A percentile compares a stretch with the other conserved stretches of the same genome.
Conservation (phyloP, 2,888 invertebrate species). For the Callosobruchus maculatus region DNA sequence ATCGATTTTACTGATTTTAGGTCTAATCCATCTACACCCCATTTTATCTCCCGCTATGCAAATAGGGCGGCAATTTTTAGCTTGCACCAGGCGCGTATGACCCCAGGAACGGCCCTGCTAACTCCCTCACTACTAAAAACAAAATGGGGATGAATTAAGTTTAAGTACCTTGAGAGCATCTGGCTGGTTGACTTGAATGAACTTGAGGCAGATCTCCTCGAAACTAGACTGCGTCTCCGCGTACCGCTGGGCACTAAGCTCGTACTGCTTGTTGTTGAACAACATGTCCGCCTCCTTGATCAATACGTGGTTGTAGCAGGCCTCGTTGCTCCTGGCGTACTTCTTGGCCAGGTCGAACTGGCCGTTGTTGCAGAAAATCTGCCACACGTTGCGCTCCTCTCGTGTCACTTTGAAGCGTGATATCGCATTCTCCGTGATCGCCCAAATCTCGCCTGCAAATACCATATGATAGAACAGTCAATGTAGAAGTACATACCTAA, state of each 20-base stretch:
- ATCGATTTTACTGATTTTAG: no score
- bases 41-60: no score
- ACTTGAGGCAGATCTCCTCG: conserved; percentile 91
- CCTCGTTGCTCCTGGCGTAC: conserved; percentile 77
- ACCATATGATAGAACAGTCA: no score
- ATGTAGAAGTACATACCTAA: no score
- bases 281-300: conserved; percentile 84
- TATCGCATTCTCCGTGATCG: conserved; percentile 77
- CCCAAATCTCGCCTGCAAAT: conserved; percentile 68
- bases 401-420: conserved; percentile 81
- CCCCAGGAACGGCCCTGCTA: no score
- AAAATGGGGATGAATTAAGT: no score
- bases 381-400: conserved; percentile 86
- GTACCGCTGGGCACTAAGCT: conserved; percentile 81
- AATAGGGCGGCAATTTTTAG: no score
- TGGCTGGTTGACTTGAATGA: conserved; percentile 72
- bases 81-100: no score
- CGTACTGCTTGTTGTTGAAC: conserved; percentile 74
- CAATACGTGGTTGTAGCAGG: conserved; percentile 77
- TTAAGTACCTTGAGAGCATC: conserved; percentile 74
- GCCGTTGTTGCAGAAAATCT: conserved; percentile 79
- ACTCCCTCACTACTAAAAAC: no score
- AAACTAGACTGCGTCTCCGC: conserved; percentile 90
- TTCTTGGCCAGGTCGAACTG: conserved; percentile 85
- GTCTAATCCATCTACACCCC: no score